Evolutionary conservation across 2,797 vertebrate species (phyloP).

Genomic region (Lutjanus campechanus): DNA sequence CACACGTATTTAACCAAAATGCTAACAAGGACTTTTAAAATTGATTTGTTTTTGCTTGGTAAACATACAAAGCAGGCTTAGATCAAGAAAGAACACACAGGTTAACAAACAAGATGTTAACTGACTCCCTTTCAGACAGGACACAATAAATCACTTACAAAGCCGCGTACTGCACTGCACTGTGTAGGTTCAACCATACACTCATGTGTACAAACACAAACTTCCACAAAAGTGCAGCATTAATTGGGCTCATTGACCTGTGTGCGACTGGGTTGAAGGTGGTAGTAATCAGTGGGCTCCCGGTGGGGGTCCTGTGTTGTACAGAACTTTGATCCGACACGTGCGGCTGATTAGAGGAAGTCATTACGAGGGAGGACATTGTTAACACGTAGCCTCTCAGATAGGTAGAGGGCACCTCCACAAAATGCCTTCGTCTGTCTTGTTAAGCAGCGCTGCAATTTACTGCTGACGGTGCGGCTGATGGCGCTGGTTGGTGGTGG

Average conservation of each 20-base stretch:
- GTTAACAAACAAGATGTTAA: slow-evolving; percentile 37
- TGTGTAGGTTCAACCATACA: slow-evolving; percentile 17
- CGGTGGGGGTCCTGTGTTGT: slow-evolving; percentile 45
- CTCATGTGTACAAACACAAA: slow-evolving; percentile 16
- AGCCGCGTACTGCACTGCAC: not conserved
- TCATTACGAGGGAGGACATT: slow-evolving; percentile 62
- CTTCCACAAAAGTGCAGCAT: slow-evolving; percentile 27
- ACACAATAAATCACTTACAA: slow-evolving; percentile 35
- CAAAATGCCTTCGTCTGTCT: slow-evolving; percentile 35
- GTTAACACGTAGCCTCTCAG: slow-evolving; percentile 66
- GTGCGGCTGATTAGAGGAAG: slow-evolving; percentile 80
- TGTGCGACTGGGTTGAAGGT: slow-evolving; percentile 60
- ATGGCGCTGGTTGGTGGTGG: not conserved
- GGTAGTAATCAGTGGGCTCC: slow-evolving; percentile 73
- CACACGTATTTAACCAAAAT: slow-evolving; percentile 13
- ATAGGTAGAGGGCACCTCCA: slow-evolving; percentile 49
- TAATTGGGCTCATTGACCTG: slow-evolving; percentile 71
- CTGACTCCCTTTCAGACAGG: slow-evolving; percentile 19
- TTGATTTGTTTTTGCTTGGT: slow-evolving; percentile 30
- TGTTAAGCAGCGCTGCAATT: slow-evolving; percentile 20
- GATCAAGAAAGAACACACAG: slow-evolving; percentile 4
- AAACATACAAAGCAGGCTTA: slow-evolving; percentile 17
- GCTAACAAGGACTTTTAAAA: slow-evolving; percentile 40
- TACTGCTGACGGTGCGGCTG: slow-evolving; percentile 1
- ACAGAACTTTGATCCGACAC: slow-evolving; percentile 77